These are phyloP conservation scores for Cryptoblepharus egeriae DNA, from an alignment of 2,797 vertebrate species.

Conservation along the genomic window DNA sequence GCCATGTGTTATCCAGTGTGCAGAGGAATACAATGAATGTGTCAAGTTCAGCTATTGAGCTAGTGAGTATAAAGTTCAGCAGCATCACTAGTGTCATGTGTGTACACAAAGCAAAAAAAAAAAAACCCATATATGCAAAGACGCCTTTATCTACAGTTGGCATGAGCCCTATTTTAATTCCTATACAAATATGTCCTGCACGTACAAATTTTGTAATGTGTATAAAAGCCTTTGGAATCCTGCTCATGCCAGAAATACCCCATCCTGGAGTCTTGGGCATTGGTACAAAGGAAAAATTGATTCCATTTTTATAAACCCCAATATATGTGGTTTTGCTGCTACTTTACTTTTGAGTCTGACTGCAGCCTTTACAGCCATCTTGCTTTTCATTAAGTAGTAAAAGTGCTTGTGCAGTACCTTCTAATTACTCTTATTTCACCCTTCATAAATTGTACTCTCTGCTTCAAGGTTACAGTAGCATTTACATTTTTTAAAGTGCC, in stretches of 20 bases:
- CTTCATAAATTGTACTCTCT: constrained; percentile 53
- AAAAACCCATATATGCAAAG: not conserved
- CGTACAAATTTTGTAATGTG: not conserved
- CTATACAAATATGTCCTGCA: not conserved
- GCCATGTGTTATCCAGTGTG: no score
- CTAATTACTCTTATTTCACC: constrained; percentile 64
- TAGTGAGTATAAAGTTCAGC: no score
- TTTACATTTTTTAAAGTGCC: constrained; percentile 33
- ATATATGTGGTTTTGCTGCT: constrained; percentile 16
- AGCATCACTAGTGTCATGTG: no score
- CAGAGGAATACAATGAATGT: no score
- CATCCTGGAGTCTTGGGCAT: not conserved
- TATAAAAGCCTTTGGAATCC: not conserved
- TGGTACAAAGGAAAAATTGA: not conserved
- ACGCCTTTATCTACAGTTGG: no score
- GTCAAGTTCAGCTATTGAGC: no score
- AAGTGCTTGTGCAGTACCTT: constrained; percentile 46
- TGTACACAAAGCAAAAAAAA: not conserved
- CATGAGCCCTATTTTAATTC: not conserved
- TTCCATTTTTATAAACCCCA: constrained; percentile 30
- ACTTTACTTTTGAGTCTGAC: constrained; percentile 18
- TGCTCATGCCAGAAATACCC: not conserved
- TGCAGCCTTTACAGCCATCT: constrained; percentile 26
- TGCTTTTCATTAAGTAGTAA: constrained; percentile 41
- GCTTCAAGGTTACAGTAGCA: constrained; percentile 21